phyloP scores from a whole-genome alignment of 2,113 vertebrate species.

The Phrynocephalus versicolor region DNA sequence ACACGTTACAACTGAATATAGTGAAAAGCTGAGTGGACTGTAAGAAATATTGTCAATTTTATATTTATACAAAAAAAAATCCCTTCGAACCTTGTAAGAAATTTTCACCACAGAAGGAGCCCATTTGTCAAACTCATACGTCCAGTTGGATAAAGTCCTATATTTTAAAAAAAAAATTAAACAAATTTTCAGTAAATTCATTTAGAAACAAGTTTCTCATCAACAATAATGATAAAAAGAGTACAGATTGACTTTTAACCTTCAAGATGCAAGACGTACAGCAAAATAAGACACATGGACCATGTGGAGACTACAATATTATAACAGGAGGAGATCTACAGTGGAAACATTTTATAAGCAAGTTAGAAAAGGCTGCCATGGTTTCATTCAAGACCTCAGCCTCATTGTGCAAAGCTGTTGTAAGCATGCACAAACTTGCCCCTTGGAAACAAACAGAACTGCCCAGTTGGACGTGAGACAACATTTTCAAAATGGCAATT shows the following conservation, averaged over 20 bases:
- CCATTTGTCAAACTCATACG: conserved; percentile 98
- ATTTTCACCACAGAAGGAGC: conserved; percentile 96
- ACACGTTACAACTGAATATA: conserved; percentile 52
- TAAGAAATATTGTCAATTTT: conserved; percentile 29
- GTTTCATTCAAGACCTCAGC: background rate
- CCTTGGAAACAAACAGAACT: too few species aligned
- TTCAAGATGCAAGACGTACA: background rate
- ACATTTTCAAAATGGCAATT: too few species aligned
- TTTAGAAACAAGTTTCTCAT: background rate
- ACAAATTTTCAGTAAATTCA: background rate
- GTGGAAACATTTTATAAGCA: background rate
- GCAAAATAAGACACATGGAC: background rate
- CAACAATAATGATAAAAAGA: background rate
- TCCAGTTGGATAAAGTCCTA: conserved; percentile 97
- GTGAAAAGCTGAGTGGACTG: background rate
- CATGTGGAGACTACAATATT: background rate
- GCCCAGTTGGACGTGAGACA: too few species aligned
- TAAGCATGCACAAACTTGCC: background rate
- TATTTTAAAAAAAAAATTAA: conserved; percentile 19
- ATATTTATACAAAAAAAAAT: conserved; percentile 47
- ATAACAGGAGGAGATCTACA: background rate
- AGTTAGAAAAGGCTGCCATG: background rate
- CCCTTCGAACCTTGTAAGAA: conserved; percentile 92
- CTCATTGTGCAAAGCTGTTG: background rate
- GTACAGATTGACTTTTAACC: background rate